Base-by-base conservation (phyloP, 2,888 invertebrate species). In the Beris morrisii region DNA sequence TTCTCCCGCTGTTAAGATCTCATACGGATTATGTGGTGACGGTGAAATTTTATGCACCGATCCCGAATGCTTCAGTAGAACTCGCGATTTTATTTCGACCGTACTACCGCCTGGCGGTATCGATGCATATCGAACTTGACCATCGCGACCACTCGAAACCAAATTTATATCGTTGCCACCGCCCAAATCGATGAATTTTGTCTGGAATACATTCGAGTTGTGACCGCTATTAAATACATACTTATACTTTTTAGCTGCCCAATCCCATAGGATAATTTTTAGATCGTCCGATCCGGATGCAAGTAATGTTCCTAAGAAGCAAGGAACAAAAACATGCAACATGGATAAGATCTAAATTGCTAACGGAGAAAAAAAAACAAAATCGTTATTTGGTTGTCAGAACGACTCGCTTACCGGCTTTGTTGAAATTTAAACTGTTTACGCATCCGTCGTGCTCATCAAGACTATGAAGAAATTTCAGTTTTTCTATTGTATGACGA, bases 251-350 rank as follows among this genome's bases (percentile, higher is more conserved):
- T 88, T 88, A 11, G 84, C 81, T 13, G 91, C 87, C 96, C 96
- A 97, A 77, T 97, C 91, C 97, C 97, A 97, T 9, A 97, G 82
- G 11, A 91, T 86, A 5, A 96, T 88, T 69, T 86, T 85, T 58
- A 89, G 86, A 82, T 97, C 97, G 81, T 97, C 97, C 0, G 96
- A 95, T 1, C 95, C 95, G 71, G 93, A 93, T 4, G 91, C 93
- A 69, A 97, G 80, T 53, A 92, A 82, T 52, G 88, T 85, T 3
- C 89, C 89, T 79, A 82, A 48, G 71, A 63, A 15, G 13, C 6
- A 52, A 52, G 44, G 15, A 15, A 43, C 30, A n/a, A 28, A 52
- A 64, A 28, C 1, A 28, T 53, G 6, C 22, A 53, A 53, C 30
- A 28, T 5, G 22, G 28, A 11, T 57, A 44, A 15, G 22, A 28